Evolutionary conservation across 2,888 invertebrate genomes (phyloP).

Genomic region (Cataglyphis altisquamis): DNA sequence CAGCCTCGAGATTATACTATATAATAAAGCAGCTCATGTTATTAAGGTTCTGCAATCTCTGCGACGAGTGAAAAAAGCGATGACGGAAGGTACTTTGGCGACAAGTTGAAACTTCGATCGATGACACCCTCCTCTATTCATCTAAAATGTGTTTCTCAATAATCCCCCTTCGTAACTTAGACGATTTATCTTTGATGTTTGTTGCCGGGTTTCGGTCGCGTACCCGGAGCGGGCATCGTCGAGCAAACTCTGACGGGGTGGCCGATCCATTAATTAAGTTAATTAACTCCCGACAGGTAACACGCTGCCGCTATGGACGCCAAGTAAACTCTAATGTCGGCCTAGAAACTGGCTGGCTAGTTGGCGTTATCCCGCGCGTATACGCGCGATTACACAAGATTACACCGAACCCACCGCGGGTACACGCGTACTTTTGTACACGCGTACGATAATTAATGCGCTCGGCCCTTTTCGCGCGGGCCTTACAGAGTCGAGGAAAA

Average conservation of each 20-base stretch:
- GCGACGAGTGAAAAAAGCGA: not conserved
- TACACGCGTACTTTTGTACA: slow-evolving; percentile 39
- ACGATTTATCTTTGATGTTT: slow-evolving; percentile 83
- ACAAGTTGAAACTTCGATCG: slow-evolving; percentile 23
- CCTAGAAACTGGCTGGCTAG: slow-evolving; percentile 60
- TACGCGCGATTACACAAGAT: slow-evolving; percentile 63
- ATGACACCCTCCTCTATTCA: slow-evolving; percentile 18
- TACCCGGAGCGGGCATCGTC: slow-evolving; percentile 58
- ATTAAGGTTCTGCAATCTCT: not conserved
- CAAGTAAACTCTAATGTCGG: slow-evolving; percentile 78
- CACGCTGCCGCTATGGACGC: slow-evolving; percentile 76
- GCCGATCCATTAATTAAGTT: slow-evolving; percentile 83
- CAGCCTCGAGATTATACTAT: not conserved
- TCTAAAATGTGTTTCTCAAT: slow-evolving; percentile 67
- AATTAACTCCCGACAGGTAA: slow-evolving; percentile 82
- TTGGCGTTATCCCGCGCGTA: slow-evolving; percentile 63
- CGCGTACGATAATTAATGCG: slow-evolving; percentile 33
- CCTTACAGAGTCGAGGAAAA: slow-evolving; percentile 14
- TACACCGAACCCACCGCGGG: slow-evolving; percentile 30
- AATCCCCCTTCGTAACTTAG: slow-evolving; percentile 76
- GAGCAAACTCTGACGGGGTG: slow-evolving; percentile 78
- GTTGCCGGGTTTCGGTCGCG: slow-evolving; percentile 62
- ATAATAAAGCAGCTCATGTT: slow-evolving; percentile 8
- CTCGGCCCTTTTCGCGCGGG: not conserved
- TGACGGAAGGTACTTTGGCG: not conserved